A percentile compares a stretch with the other conserved stretches of the same genome.
Evolutionary conservation across 2,797 vertebrate species (phyloP).

Genomic region (Lutjanus argentimaculatus): DNA sequence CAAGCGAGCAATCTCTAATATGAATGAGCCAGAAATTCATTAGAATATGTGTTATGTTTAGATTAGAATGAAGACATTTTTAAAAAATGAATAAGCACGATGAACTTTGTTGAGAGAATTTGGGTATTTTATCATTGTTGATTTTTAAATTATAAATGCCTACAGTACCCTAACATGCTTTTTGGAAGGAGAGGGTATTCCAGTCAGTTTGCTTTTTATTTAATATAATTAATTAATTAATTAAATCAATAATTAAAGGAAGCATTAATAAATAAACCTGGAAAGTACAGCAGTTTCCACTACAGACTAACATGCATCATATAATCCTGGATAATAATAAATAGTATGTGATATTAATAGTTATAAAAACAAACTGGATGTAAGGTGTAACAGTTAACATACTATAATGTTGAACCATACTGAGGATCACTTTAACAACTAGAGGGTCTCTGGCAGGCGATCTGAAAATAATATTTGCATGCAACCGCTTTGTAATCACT

Average conservation of each 20-base stretch:
- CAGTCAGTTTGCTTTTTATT: neutral
- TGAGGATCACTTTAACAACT: neutral
- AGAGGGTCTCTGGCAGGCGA: too few species aligned
- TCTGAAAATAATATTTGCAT: too few species aligned
- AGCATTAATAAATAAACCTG: neutral
- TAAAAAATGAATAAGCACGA: neutral
- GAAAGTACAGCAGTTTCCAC: neutral
- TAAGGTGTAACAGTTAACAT: neutral
- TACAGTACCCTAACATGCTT: neutral
- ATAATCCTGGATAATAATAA: neutral
- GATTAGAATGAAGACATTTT: neutral
- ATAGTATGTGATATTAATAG: neutral
- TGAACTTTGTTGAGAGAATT: neutral
- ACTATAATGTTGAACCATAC: neutral
- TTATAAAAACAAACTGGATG: neutral
- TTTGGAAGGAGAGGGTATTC: neutral
- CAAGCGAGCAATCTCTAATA: neutral
- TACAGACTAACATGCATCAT: neutral
- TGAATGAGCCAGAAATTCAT: neutral
- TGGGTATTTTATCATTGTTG: neutral
- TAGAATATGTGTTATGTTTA: neutral
- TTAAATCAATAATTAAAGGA: neutral
- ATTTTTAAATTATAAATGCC: neutral
- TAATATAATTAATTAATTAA: neutral
- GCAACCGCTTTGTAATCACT: too few species aligned